These are phyloP conservation scores for Diaphora mendica DNA, from an alignment of 2,888 invertebrate species.

Conservation along the genomic window DNA sequence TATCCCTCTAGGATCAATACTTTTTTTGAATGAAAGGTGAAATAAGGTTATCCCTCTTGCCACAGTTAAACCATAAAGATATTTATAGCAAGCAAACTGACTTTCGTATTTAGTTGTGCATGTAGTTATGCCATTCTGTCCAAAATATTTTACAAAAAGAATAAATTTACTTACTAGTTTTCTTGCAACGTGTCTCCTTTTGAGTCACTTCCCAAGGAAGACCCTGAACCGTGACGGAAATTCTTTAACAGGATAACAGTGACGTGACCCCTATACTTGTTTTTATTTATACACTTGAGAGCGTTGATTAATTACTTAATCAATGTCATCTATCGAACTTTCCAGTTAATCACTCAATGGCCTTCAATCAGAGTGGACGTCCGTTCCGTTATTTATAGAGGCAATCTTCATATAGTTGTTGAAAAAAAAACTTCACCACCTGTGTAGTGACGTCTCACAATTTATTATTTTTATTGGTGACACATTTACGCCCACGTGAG, in stretches of 20 bases:
- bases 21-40: neutral
- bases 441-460: conserved; percentile 66
- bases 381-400: conserved; percentile 78
- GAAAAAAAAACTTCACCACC: conserved; percentile 70
- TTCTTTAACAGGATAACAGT: neutral
- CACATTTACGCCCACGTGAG: conserved; percentile 65
- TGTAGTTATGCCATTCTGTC: neutral
- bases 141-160: neutral
- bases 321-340: conserved; percentile 77
- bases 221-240: neutral
- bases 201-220: neutral
- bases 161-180: neutral
- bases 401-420: conserved; percentile 75
- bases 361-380: conserved; percentile 67
- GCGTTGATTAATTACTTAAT: conserved; percentile 80
- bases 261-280: neutral
- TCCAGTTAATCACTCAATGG: conserved; percentile 74
- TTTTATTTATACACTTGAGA: conserved; percentile 9
- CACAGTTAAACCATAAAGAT: neutral
- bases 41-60: neutral
- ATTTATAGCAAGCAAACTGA: neutral
- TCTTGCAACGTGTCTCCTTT: neutral
- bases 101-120: neutral
- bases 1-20: neutral
- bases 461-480: conserved; percentile 75